These are phyloP conservation scores for Bungarus multicinctus DNA, from an alignment of 2,113 vertebrate species.

Conservation along the genomic window DNA sequence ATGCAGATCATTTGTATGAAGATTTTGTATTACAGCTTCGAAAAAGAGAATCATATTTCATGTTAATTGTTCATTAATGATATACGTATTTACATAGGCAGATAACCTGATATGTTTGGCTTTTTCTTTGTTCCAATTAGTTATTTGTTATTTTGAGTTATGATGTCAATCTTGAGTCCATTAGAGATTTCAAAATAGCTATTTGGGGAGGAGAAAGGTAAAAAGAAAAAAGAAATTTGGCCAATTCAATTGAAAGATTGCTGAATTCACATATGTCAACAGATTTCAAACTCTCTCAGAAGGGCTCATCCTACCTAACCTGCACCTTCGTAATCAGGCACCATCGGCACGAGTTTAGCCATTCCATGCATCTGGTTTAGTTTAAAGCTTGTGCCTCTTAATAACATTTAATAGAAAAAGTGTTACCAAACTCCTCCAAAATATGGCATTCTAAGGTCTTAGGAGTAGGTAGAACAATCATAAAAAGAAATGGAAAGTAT, in stretches of 20 bases:
- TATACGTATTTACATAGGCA: neutral
- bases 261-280: neutral
- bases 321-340: neutral
- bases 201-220: neutral
- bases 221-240: neutral
- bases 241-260: neutral
- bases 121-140: neutral
- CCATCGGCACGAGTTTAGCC: neutral
- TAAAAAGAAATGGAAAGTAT: neutral
- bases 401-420: neutral
- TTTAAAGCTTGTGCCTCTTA: neutral
- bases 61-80: neutral
- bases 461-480: neutral
- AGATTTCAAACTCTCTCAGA: neutral
- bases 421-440: neutral
- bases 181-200: neutral
- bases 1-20: neutral
- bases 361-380: neutral
- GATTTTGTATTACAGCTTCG: neutral
- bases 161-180: neutral
- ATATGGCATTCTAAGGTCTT: neutral
- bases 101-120: neutral
- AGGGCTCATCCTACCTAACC: neutral
- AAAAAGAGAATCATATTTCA: neutral
- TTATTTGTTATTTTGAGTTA: neutral